Conservation (phyloP, 2,888 invertebrate species). For the Falcaria lacertinaria region DNA sequence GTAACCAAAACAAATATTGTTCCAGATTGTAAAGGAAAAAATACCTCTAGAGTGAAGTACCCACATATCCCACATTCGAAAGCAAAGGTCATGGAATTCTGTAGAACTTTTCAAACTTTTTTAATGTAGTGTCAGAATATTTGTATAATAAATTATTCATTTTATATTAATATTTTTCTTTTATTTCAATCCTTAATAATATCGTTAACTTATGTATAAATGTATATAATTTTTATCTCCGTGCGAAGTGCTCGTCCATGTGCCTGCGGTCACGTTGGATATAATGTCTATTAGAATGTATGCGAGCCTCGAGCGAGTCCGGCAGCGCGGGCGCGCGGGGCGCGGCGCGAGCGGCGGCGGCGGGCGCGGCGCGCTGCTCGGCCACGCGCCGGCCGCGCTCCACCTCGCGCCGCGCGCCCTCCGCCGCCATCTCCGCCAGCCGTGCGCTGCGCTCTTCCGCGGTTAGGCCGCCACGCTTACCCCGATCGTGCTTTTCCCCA, state of each 20-base stretch:
- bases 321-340: constrained; percentile 84
- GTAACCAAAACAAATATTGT: constrained; percentile 12
- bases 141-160: no score
- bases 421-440: constrained; percentile 88
- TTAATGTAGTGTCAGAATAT: not conserved
- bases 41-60: constrained; percentile 85
- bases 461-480: constrained; percentile 34
- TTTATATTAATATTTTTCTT: not conserved
- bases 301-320: constrained; percentile 88
- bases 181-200: not conserved
- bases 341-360: constrained; percentile 42
- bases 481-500: constrained; percentile 21
- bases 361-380: constrained; percentile 80
- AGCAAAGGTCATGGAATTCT: not conserved
- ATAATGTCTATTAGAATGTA: constrained; percentile 93
- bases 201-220: not conserved
- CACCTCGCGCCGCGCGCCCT: constrained; percentile 85
- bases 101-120: not conserved
- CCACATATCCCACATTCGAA: not conserved
- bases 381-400: constrained; percentile 83
- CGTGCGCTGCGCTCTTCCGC: constrained; percentile 80
- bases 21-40: constrained; percentile 86
- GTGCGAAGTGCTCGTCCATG: constrained; percentile 92
- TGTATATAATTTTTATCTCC: constrained; percentile 58
- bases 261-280: constrained; percentile 89